Evolutionary conservation across 1,140 invertebrate genomes (phyloP).

Genomic region (Zaprionus capensis): DNA sequence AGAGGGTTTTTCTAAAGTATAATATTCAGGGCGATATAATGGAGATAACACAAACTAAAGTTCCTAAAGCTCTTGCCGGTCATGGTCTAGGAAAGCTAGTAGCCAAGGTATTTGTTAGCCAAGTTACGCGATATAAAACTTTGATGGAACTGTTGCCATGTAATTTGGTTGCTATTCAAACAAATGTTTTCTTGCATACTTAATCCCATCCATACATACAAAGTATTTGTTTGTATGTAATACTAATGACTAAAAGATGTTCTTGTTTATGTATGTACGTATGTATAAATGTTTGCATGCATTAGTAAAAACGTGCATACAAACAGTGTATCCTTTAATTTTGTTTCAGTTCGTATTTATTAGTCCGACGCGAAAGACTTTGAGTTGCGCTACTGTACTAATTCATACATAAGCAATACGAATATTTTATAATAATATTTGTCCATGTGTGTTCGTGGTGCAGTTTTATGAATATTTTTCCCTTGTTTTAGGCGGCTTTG

Average conservation of each 20-base stretch:
- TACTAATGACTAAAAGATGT: not conserved
- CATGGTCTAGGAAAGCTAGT: constrained; percentile 44
- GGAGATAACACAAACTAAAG: constrained; percentile 35
- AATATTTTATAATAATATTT: not conserved
- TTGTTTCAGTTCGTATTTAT: not conserved
- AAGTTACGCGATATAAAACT: constrained; percentile 5
- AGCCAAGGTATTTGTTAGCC: constrained; percentile 44
- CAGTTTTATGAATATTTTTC: not conserved
- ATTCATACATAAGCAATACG: not conserved
- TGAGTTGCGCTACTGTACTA: not conserved
- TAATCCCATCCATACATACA: not conserved
- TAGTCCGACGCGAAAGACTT: not conserved
- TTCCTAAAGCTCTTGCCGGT: constrained; percentile 31
- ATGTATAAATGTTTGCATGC: not conserved
- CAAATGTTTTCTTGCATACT: not conserved
- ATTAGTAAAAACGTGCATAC: not conserved
- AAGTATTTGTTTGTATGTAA: not conserved
- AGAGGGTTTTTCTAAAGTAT: constrained; percentile 16
- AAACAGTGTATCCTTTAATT: not conserved
- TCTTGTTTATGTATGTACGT: constrained; percentile 1
- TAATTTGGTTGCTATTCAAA: constrained; percentile 24
- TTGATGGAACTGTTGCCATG: constrained; percentile 34
- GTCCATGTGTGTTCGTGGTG: not conserved
- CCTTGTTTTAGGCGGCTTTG: constrained; percentile 45
- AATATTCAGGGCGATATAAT: constrained; percentile 22